Percentiles rank a stretch among this genome's conserved stretches.
Evolutionary conservation across 2,113 vertebrate genomes (phyloP).

Genomic region (Oxygymnocypris stewartii): DNA sequence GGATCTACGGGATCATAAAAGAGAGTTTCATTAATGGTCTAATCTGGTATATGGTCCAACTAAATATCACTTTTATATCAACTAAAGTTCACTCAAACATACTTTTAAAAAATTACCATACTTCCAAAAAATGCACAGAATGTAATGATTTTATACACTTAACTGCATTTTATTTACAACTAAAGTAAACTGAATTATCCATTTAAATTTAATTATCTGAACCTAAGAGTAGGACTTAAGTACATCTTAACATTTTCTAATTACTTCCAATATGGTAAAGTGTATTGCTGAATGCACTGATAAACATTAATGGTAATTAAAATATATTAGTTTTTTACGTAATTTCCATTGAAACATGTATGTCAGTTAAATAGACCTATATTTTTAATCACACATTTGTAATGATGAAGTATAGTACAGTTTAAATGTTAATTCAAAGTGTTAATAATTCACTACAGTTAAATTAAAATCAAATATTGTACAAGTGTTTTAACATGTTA

Average conservation of each 20-base stretch:
- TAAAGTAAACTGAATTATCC: not conserved
- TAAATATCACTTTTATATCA: not conserved
- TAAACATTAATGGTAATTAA: not conserved
- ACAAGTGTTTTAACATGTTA: not conserved
- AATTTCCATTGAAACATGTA: not conserved
- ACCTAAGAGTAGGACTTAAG: not conserved
- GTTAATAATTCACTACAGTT: not conserved
- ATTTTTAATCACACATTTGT: not conserved
- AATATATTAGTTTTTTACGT: not conserved
- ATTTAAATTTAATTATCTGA: not conserved
- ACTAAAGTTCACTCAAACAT: not conserved
- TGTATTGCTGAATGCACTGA: not conserved
- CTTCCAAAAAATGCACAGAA: not conserved
- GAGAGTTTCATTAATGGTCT: not conserved
- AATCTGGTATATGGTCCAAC: not conserved
- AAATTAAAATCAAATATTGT: not conserved
- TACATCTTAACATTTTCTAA: too few species aligned
- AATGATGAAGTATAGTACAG: not conserved
- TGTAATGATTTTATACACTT: too few species aligned
- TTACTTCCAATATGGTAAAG: not conserved
- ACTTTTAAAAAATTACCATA: not conserved
- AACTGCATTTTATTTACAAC: too few species aligned
- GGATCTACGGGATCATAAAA: constrained; percentile 36
- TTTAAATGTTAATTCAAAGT: not conserved
- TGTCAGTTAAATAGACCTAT: not conserved